phyloP scores from a whole-genome alignment of 2,113 vertebrate species.

The Sylvia atricapilla region DNA sequence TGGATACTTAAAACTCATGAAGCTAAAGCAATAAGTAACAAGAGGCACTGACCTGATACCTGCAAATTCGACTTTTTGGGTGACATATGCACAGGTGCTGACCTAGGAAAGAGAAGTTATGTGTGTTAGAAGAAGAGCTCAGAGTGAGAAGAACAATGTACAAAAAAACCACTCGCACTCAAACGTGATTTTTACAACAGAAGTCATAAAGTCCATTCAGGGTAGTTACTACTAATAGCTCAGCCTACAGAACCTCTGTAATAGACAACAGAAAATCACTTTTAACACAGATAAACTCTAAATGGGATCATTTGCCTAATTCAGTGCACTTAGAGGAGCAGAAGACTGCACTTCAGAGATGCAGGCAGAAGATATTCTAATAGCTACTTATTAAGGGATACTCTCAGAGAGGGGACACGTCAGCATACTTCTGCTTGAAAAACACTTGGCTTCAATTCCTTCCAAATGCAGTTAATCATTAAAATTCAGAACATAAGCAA shows the following conservation, averaged over 20 bases:
- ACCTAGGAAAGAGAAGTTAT: slow-evolving; percentile 74
- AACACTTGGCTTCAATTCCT: background rate
- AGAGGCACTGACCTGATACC: slow-evolving; percentile 86
- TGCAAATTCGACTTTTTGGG: slow-evolving; percentile 97
- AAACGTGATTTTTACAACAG: background rate
- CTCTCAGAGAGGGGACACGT: background rate
- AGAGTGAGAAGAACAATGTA: background rate
- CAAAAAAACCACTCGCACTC: background rate
- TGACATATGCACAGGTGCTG: slow-evolving; percentile 94
- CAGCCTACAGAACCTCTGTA: background rate
- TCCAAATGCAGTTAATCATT: background rate
- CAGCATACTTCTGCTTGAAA: background rate
- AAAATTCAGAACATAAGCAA: background rate
- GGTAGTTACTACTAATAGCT: background rate
- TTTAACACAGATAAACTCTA: background rate
- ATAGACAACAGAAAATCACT: background rate
- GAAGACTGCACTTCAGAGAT: background rate
- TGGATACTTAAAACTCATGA: background rate
- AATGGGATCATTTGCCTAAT: background rate
- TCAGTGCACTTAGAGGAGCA: background rate
- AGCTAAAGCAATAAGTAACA: background rate
- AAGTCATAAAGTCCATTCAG: background rate
- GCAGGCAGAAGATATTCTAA: background rate
- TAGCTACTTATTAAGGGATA: background rate
- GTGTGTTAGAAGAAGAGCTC: background rate